phyloP scores from a whole-genome alignment of 1,140 invertebrate species.

The Panagrolaimus sp. region DNA sequence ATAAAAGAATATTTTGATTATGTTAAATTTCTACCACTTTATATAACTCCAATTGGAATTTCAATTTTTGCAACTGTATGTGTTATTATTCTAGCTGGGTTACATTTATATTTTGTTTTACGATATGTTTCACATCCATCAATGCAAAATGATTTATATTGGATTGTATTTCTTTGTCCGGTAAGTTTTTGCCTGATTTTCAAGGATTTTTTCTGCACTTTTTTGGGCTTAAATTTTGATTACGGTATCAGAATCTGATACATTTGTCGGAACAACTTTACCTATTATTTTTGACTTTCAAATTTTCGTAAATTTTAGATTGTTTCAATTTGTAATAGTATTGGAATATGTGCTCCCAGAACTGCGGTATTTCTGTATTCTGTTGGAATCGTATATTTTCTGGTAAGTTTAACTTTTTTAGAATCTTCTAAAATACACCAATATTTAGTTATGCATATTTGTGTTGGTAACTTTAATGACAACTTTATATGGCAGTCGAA shows the following conservation, averaged over 20 bases:
- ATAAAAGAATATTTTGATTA: no score
- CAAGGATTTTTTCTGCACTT: not conserved
- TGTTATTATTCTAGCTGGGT: conserved; percentile 33
- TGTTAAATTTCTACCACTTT: no score
- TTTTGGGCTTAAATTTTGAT: not conserved
- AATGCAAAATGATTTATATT: conserved; percentile 53
- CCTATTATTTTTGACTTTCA: not conserved
- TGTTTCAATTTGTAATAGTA: not conserved
- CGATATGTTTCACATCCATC: conserved; percentile 50
- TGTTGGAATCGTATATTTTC: conserved; percentile 21
- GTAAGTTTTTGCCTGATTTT: conserved; percentile 40
- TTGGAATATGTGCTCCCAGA: conserved; percentile 24
- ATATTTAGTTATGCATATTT: conserved; percentile 41
- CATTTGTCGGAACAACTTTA: not conserved
- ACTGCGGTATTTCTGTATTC: conserved; percentile 30
- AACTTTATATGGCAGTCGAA: conserved; percentile 47
- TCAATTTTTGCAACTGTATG: no score
- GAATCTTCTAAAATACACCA: not conserved
- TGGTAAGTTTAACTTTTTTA: not conserved
- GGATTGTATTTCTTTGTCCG: conserved; percentile 55
- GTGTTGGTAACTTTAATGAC: conserved; percentile 48
- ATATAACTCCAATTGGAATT: no score
- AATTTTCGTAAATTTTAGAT: not conserved
- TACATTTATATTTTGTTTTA: conserved; percentile 52
- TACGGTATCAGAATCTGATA: not conserved